Conservation (phyloP, 1,140 invertebrate genomes). For the Lepidostoma basale region DNA sequence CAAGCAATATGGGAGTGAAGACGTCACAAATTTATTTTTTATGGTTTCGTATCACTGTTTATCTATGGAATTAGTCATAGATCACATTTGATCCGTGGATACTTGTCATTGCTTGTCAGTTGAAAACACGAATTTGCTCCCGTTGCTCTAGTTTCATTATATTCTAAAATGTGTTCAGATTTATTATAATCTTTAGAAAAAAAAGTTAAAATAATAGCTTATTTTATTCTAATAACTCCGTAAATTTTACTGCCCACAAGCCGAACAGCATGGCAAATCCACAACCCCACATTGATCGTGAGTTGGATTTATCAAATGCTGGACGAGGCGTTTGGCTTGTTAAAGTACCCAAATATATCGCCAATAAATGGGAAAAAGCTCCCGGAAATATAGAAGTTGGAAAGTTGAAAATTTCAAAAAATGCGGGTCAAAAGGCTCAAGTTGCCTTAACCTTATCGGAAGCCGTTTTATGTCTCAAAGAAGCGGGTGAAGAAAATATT, state of each 20-base stretch:
- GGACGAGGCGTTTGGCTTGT: slow-evolving; percentile 92
- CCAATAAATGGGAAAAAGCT: slow-evolving; percentile 87
- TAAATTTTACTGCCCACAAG: neutral
- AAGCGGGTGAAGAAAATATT: slow-evolving; percentile 73
- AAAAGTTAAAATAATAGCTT: too few relatives aligned
- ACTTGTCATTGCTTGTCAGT: too few relatives aligned
- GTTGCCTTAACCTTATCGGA: slow-evolving; percentile 64
- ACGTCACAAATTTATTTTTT: too few relatives aligned
- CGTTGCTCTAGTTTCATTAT: too few relatives aligned
- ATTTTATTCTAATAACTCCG: neutral
- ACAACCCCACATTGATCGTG: slow-evolving; percentile 66
- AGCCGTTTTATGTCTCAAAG: slow-evolving; percentile 69
- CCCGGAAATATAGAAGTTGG: slow-evolving; percentile 67
- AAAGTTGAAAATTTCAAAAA: slow-evolving; percentile 63
- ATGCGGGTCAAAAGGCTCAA: slow-evolving; percentile 62
- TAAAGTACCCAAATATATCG: slow-evolving; percentile 96
- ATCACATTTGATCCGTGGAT: too few relatives aligned
- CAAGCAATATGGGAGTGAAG: too few relatives aligned
- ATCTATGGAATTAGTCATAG: too few relatives aligned
- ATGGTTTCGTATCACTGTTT: too few relatives aligned
- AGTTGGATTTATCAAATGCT: slow-evolving; percentile 88
- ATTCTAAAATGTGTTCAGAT: too few relatives aligned
- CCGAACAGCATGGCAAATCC: slow-evolving; percentile 3
- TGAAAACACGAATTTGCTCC: too few relatives aligned
- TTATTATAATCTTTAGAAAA: too few relatives aligned